Evolutionary conservation across 2,797 vertebrate species (phyloP), one percentile per base, ranked within the genome.

Genomic region (Antennarius maculatus): DNA sequence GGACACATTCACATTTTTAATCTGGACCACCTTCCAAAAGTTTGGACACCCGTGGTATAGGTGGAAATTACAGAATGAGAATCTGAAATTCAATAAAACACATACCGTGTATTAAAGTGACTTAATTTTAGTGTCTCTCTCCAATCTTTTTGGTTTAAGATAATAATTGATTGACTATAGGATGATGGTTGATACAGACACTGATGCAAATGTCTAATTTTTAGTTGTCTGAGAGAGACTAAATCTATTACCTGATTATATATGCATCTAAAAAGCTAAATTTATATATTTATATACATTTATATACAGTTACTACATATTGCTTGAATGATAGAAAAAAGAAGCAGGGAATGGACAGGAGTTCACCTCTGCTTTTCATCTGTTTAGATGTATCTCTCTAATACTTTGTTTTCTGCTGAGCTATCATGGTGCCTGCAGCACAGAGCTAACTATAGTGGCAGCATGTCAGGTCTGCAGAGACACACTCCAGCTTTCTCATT

Each of bases 381-480:
- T 59, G 54, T 48, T 39, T 41, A 43, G 60, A 68, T 77, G 69
- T 39, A 47, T 64, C 68, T 76, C 70, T 66, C 37, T 39, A 18
- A 70, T 62, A 66, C 48, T 77, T 65, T 2, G 16, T 17, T 78
- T 86, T 87, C 66, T 85, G 83, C 86, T 86, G 82, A 88, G 82
- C 72, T 71, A 76, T 83, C 77, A 71, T 16, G 41, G 50, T 28
- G 87, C 87, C 88, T 82, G 72, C 77, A 86, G 87, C 82, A 71
- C 50, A 68, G 65, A 74, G 83, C 87, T 81, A 87, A 88, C 84
- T 85, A 81, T 76, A 86, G 78, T 79, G 77, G 73, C 77, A 86
- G 69, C 69, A 69, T 87, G 88, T 89, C 88, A 90, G 84, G 86
- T 88, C 84, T 84, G 71, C 69, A 66, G 87, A 86, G 88, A 86